A percentile compares a stretch with the other conserved stretches of the same genome.
These are phyloP conservation scores for Hetaerina titia DNA, from an alignment of 2,888 invertebrate species.

Conservation along the genomic window DNA sequence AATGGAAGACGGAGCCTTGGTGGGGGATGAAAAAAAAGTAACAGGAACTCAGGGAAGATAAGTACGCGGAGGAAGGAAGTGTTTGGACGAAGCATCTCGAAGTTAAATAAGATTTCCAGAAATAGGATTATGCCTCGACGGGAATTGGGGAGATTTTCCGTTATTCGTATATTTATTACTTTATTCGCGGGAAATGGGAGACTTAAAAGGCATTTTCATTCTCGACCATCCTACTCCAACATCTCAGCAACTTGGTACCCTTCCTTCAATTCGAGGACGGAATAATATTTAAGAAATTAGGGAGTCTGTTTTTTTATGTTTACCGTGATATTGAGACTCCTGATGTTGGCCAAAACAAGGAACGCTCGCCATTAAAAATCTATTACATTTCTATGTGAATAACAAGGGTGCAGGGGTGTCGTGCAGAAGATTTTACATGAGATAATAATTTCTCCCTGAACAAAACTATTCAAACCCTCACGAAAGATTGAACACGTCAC, in stretches of 20 bases:
- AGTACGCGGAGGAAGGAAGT: neutral
- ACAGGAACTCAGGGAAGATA: neutral
- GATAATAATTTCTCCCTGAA: neutral
- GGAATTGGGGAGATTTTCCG: neutral
- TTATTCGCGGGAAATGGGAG: neutral
- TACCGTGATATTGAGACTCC: neutral
- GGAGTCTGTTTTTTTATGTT: no score
- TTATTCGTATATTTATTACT: neutral
- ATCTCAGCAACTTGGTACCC: neutral
- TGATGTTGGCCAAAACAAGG: neutral
- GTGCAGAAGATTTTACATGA: neutral
- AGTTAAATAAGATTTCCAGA: neutral
- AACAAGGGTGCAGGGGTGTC: neutral
- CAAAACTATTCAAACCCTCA: neutral
- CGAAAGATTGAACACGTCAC: neutral
- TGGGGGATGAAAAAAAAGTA: neutral
- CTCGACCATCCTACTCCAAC: neutral
- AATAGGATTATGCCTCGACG: neutral
- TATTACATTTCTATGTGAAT: neutral
- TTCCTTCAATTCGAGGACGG: neutral
- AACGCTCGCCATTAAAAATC: neutral
- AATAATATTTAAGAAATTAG: no score
- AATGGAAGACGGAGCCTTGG: no score
- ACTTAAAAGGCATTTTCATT: neutral
- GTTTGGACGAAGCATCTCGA: neutral